Evolutionary conservation across 2,888 invertebrate genomes (phyloP).

Genomic region (Sarcophaga rosellei): DNA sequence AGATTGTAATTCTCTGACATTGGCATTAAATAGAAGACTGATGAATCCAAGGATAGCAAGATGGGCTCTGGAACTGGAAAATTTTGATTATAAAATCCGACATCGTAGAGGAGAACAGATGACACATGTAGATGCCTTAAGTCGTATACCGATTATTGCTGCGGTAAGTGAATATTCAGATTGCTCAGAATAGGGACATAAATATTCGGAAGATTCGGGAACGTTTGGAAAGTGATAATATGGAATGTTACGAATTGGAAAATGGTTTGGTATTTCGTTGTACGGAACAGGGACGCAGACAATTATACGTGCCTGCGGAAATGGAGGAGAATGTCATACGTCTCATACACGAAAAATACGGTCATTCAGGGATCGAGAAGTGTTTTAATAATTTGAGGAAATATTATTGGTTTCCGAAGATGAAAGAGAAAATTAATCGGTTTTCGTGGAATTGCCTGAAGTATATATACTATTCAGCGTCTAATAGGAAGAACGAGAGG

Average conservation of each 20-base stretch:
- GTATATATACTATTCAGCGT: too few species aligned
- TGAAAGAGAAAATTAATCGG: neutral
- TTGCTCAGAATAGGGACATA: constrained; percentile 28
- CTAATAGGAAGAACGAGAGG: too few species aligned
- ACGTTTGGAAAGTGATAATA: neutral
- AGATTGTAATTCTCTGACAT: too few species aligned
- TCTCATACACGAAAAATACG: constrained; percentile 41
- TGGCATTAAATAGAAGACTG: too few species aligned
- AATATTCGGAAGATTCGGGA: constrained; percentile 14
- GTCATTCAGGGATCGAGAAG: constrained; percentile 55
- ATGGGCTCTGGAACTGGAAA: neutral
- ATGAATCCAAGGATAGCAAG: too few species aligned
- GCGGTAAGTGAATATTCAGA: constrained; percentile 22
- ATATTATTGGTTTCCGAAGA: constrained; percentile 51
- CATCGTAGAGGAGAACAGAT: neutral
- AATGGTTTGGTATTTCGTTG: constrained; percentile 37
- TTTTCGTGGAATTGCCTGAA: neutral
- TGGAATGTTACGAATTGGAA: constrained; percentile 1
- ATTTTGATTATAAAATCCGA: constrained; percentile 2
- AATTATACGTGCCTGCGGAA: constrained; percentile 46
- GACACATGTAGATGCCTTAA: constrained; percentile 28
- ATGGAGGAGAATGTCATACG: constrained; percentile 46
- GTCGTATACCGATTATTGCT: constrained; percentile 6
- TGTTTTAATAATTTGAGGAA: constrained; percentile 49
- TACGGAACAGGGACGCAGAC: neutral